Conservation (phyloP, 1,140 invertebrate species). For the Cydia strobilella region DNA sequence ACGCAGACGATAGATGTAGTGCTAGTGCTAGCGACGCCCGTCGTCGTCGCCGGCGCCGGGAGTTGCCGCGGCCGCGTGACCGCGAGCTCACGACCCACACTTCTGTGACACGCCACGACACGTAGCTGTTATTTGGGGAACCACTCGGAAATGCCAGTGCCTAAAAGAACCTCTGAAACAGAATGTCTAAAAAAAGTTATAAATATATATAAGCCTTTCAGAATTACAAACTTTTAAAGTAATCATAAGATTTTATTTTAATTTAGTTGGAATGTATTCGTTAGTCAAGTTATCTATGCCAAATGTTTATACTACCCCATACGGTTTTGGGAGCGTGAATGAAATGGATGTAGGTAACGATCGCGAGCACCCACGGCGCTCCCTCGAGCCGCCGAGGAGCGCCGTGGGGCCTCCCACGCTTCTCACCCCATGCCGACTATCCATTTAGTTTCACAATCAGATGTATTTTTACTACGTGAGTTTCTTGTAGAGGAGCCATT, state of each 20-base stretch:
- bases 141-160: constrained; percentile 53
- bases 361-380: background rate
- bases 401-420: background rate
- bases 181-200: constrained; percentile 45
- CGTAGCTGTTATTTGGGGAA: constrained; percentile 50
- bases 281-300: constrained; percentile 66
- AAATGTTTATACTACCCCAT: constrained; percentile 67
- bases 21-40: constrained; percentile 32
- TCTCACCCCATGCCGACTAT: constrained; percentile 1
- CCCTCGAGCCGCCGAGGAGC: background rate
- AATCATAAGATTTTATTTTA: constrained; percentile 65
- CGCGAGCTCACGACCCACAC: constrained; percentile 35
- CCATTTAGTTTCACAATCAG: constrained; percentile 9
- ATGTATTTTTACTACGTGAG: constrained; percentile 14
- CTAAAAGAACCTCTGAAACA: constrained; percentile 73
- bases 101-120: constrained; percentile 17
- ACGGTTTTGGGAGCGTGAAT: constrained; percentile 57
- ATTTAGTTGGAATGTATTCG: constrained; percentile 57
- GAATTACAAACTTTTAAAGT: constrained; percentile 65
- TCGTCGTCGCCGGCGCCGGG: constrained; percentile 18
- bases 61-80: background rate
- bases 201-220: constrained; percentile 54
- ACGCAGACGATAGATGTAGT: constrained; percentile 41
- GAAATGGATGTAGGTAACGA: constrained; percentile 47
- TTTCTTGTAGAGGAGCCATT: constrained; percentile 15